phyloP scores from a whole-genome alignment of 2,113 vertebrate species.

The Saiga tatarica region DNA sequence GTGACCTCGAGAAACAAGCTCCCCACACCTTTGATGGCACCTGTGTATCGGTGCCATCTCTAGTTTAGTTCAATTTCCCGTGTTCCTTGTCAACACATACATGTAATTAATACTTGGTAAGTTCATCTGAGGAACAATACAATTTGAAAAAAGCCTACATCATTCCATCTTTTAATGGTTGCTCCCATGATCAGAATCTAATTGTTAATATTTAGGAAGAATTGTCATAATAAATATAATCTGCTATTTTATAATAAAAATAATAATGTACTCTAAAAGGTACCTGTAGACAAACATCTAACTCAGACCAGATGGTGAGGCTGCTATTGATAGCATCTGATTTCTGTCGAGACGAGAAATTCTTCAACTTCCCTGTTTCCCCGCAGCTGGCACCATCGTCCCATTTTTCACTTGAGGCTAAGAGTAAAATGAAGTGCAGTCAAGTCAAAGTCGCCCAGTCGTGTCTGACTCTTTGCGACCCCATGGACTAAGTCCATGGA shows the following conservation, averaged over 20 bases:
- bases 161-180: neutral
- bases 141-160: rapidly evolving
- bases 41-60: rapidly evolving
- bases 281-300: neutral
- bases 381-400: rapidly evolving
- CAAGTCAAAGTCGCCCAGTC: neutral
- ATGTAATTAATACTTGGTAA: too few species aligned
- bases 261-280: too few species aligned
- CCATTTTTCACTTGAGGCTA: rapidly evolving
- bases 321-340: rapidly evolving
- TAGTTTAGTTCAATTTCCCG: rapidly evolving
- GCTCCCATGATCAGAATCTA: neutral
- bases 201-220: neutral
- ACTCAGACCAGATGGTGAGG: rapidly evolving
- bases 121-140: neutral
- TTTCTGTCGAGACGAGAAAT: neutral
- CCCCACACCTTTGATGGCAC: neutral
- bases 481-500: neutral
- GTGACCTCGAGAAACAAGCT: constrained; percentile 16
- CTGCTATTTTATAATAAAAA: neutral
- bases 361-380: neutral
- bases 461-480: neutral
- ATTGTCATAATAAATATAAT: neutral
- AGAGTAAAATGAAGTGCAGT: neutral
- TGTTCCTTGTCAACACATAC: rapidly evolving